These are phyloP conservation scores for Rhincodon typus DNA, from an alignment of 2,797 vertebrate genomes.

Conservation along the genomic window DNA sequence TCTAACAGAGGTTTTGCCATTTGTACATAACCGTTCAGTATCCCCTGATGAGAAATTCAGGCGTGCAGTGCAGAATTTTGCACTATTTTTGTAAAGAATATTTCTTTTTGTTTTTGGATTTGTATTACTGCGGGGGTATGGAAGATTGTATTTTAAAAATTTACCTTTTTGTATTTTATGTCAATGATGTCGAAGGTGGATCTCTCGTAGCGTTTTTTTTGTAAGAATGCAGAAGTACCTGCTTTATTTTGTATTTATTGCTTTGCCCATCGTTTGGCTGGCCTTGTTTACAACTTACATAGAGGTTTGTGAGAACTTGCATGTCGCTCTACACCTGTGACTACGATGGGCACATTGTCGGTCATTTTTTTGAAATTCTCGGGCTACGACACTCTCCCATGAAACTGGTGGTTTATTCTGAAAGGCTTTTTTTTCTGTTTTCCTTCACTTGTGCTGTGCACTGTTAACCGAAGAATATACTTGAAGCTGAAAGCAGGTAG, in stretches of 20 bases:
- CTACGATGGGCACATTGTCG: no score
- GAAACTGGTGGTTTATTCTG: background rate
- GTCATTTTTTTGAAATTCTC: no score
- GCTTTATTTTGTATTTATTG: constrained; percentile 34
- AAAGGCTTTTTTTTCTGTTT: no score
- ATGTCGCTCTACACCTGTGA: background rate
- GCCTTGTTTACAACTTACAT: constrained; percentile 1
- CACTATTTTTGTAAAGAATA: constrained; percentile 33
- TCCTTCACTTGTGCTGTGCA: background rate
- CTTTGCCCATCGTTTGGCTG: background rate
- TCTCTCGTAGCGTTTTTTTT: background rate
- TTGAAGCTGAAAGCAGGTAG: background rate
- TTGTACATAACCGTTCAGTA: background rate
- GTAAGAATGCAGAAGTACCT: constrained; percentile 21
- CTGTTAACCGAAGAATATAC: background rate
- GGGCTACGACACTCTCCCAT: background rate
- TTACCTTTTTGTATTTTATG: constrained; percentile 18
- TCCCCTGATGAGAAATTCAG: background rate
- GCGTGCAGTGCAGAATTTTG: background rate
- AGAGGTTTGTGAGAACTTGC: background rate
- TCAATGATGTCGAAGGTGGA: background rate
- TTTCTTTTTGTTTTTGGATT: constrained; percentile 20
- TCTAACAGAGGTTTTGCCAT: background rate
- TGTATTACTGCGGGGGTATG: background rate
- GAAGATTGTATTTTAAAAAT: constrained; percentile 18